Base-by-base conservation (phyloP, 2,113 vertebrate species). In the Pholis gunnellus region DNA sequence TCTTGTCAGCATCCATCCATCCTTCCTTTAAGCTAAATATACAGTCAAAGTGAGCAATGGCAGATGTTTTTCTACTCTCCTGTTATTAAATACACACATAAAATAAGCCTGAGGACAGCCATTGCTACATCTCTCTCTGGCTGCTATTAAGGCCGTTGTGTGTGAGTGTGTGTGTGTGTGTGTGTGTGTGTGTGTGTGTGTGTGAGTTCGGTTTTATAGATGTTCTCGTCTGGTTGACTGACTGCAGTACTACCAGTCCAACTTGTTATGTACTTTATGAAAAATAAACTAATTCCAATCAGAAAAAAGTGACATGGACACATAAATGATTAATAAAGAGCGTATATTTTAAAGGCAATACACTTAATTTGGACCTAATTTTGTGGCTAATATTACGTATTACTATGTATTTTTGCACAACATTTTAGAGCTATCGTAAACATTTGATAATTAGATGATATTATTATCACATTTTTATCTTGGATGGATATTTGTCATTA, bases 61-160 rank as follows among this genome's bases (percentile, higher is more conserved):
- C 87, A 86, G 78, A 87, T 85, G 87, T 77, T 90, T 85, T 75
- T 82, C 42, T 56, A 7, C 42, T 70, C 36, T 31, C 18, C n/a
- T n/a, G n/a, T 72, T 52, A 46, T 56, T 46, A 69, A 46, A 81
- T 9, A 73, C 60, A 67, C 66, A 34, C 57, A 75, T 6, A 15
- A 52, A 64, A 57, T 27, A 34, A 25, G 64, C 75, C 81, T 0
- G 27, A 81, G 76, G 81, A 60, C 18, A 75, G 36, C 80, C 77
- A 89, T 83, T 83, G 86, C 57, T 46, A 66, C 64, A 18, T 56
- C 54, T 22, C 59, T 66, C 36, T 17, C 67, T 67, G 56, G 52
- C 57, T 42, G 73, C 69, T 77, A 46, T 75, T 75, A 52, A 31
- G 60, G 11, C 34, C 10, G 1, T 14, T 50, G 60, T 72, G 54